These are phyloP conservation scores for Caiman crocodilus DNA, from an alignment of 2,797 vertebrate genomes.

Conservation along the genomic window DNA sequence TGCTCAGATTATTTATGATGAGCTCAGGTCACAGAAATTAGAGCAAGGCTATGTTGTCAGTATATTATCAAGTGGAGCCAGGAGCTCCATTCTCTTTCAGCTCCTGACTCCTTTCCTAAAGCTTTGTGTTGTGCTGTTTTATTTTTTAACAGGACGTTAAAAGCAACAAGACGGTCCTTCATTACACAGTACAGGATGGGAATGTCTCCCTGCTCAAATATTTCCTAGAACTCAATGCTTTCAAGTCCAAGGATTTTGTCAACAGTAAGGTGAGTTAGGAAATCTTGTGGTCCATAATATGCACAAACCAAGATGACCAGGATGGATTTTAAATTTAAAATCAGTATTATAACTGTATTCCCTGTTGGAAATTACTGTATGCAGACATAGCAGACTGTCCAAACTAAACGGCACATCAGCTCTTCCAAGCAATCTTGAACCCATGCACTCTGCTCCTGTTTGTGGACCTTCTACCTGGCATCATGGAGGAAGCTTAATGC, in stretches of 20 bases:
- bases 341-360: background rate
- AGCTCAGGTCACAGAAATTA: background rate
- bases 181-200: conserved; percentile 59
- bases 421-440: background rate
- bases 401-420: background rate
- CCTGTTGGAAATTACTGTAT: background rate
- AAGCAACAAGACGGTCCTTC: conserved; percentile 68
- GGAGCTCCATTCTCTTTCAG: background rate
- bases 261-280: conserved; percentile 56
- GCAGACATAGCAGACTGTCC: background rate
- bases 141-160: conserved; percentile 64
- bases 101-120: background rate
- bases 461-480: background rate
- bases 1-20: too few relatives aligned
- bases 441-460: background rate
- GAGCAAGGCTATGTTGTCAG: background rate
- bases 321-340: too few relatives aligned
- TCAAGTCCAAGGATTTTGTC: conserved; percentile 55
- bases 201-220: conserved; percentile 58
- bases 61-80: background rate
- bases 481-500: background rate
- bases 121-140: fast-evolving
- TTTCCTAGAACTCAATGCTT: conserved; percentile 62
- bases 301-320: background rate
- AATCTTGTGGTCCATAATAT: fast-evolving